Evolutionary conservation across 1,140 invertebrate species (phyloP), one percentile per base, ranked within the genome.

Genomic region (Chlorops oryzae): DNA sequence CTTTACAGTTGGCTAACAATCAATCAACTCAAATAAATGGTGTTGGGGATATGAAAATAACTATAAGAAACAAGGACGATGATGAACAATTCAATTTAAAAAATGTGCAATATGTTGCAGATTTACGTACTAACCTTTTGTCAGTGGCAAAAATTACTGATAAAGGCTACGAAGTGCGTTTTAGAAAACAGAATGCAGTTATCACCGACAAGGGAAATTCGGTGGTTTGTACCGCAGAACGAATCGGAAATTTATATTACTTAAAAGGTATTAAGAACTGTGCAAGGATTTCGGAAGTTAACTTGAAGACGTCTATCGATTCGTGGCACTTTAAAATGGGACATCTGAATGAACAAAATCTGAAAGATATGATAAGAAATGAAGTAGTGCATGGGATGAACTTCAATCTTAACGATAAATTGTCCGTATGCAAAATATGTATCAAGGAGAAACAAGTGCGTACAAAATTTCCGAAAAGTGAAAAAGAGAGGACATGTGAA

Each of bases 101-200:
- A n/a, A 25, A 40, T n/a, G 47, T 48, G 22, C 37, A 40, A 15
- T 48, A 48, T 27, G 47, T 40, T 13, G 25, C 37, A 24, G 47
- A 48, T 41, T 40, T 40, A 13, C 20, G 47, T n/a, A 48, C 47
- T 20, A 48, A 48, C 38, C 41, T 48, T 15, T n/a, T 48, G 37
- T 48, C 37, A 2, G 37, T 41, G 27, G 39, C 47, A 13, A 48
- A 47, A 28, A 39, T 48, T 21, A 40, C 37, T 18, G 22, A 40
- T 20, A 48, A 20, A 23, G 47, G 47, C 3, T 48, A 40, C 23
- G 47, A 48, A 23, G 37, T 48, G 2, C 47, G 27, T 15, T 48
- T 48, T 38, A 22, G 23, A 5, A 48, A 48, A 28, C 23, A 40
- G 27, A 21, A 38, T 18, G 47, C 47, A 22, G 9, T 39, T 25